A percentile compares a stretch with the other conserved stretches of the same genome.
Conservation (phyloP, 2,113 vertebrate species). For the Lepisosteus oculatus region DNA sequence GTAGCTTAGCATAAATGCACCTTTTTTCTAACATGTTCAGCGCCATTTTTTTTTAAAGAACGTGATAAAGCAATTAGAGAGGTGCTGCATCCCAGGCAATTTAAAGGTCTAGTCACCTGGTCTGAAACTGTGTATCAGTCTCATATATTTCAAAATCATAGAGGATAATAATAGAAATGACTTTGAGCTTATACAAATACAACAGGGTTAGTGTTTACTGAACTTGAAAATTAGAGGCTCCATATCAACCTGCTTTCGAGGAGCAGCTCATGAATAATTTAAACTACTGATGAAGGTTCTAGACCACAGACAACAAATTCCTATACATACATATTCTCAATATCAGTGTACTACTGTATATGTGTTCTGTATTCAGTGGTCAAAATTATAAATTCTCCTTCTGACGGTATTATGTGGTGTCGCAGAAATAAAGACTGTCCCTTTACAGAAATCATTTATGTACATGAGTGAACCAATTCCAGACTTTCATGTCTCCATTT, state of each 20-base stretch:
- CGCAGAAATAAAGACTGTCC: too few species aligned
- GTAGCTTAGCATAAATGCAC: too few species aligned
- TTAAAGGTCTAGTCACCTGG: slow-evolving; percentile 1
- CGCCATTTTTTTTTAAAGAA: too few species aligned
- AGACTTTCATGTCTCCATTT: too few species aligned
- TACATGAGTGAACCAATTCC: too few species aligned
- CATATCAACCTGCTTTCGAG: not conserved
- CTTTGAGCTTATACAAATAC: slow-evolving; percentile 5
- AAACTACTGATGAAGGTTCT: not conserved
- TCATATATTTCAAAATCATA: slow-evolving; percentile 11
- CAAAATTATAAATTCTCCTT: too few species aligned
- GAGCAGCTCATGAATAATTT: slow-evolving; percentile 4
- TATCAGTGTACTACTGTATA: too few species aligned
- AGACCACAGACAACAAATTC: not conserved
- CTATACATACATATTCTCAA: too few species aligned
- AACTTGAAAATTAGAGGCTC: slow-evolving; percentile 11
- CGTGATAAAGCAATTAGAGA: not conserved
- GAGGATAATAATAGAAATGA: slow-evolving; percentile 6
- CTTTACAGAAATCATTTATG: too few species aligned
- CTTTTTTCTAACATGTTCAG: too few species aligned
- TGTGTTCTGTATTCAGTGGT: too few species aligned
- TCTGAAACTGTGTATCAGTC: not conserved
- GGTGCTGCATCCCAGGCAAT: not conserved
- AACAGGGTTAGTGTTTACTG: slow-evolving; percentile 6
- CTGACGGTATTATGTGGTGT: too few species aligned